Evolutionary conservation across 2,888 invertebrate species (phyloP).

Genomic region (Mimumesa dahlbomi): DNA sequence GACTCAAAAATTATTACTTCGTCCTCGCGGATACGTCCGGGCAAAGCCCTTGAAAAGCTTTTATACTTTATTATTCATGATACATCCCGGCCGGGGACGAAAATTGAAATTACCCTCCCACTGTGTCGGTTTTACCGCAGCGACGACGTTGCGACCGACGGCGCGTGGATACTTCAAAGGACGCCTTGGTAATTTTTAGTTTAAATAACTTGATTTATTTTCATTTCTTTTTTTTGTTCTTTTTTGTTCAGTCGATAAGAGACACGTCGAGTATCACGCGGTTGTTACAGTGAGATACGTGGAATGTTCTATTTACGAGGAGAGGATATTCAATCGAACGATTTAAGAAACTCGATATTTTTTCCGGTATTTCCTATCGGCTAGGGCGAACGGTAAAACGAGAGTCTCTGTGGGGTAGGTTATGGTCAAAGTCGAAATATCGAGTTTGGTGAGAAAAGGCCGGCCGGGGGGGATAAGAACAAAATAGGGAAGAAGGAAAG

Average conservation of each 20-base stretch:
- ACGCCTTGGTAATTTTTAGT: not conserved
- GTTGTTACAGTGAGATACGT: too few relatives aligned
- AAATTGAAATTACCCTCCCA: constrained; percentile 41
- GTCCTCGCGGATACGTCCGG: not conserved
- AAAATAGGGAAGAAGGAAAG: constrained; percentile 20
- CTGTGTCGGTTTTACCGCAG: not conserved
- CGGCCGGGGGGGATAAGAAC: constrained; percentile 45
- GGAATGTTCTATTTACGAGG: too few relatives aligned
- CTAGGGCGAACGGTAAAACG: constrained; percentile 17
- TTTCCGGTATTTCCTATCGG: not conserved
- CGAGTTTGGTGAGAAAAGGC: constrained; percentile 55
- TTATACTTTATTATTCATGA: constrained; percentile 40
- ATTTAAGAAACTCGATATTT: not conserved
- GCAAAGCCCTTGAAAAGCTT: constrained; percentile 2
- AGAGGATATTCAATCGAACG: too few relatives aligned
- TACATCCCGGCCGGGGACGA: constrained; percentile 21
- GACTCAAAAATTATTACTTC: constrained; percentile 48
- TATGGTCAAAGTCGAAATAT: constrained; percentile 60
- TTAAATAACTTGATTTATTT: too few relatives aligned
- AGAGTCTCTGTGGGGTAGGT: constrained; percentile 48
- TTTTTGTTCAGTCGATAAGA: too few relatives aligned
- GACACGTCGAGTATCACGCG: too few relatives aligned
- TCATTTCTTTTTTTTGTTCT: too few relatives aligned
- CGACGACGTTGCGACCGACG: constrained; percentile 10
- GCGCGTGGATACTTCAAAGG: constrained; percentile 7